Percentiles rank a stretch among this genome's conserved stretches.
Conservation (phyloP, 2,113 vertebrate genomes). For the Cyphomyrus plagiostoma region DNA sequence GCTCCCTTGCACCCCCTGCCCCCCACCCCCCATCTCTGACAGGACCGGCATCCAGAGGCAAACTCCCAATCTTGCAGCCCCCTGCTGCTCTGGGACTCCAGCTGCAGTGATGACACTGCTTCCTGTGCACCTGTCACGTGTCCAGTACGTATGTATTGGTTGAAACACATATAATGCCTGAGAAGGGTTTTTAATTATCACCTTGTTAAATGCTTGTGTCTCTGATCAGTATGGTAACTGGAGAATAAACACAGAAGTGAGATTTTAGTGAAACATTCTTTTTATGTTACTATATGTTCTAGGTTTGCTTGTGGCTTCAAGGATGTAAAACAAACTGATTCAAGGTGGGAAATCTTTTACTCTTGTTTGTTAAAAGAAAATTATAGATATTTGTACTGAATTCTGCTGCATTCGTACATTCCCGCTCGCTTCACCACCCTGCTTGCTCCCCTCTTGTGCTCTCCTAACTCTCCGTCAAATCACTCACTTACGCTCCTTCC, state of each 20-base stretch:
- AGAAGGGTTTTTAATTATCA: not conserved
- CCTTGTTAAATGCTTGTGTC: not conserved
- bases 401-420: not conserved
- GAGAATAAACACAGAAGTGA: not conserved
- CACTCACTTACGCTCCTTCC: not conserved
- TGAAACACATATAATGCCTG: not conserved
- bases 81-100: not conserved
- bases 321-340: not conserved
- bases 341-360: not conserved
- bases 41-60: not conserved
- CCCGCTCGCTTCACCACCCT: not conserved
- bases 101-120: not conserved
- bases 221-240: not conserved
- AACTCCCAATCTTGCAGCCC: not conserved
- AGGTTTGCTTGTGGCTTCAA: not conserved
- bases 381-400: not conserved
- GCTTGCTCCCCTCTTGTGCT: not conserved
- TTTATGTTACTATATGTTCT: not conserved
- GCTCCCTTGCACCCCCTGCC: too few species aligned
- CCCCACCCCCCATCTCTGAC: not conserved
- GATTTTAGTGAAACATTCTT: not conserved
- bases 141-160: not conserved
- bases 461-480: not conserved
- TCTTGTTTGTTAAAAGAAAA: not conserved
- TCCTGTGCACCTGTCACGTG: not conserved